Evolutionary conservation across 2,797 vertebrate genomes (phyloP), one percentile per base, ranked within the genome.

Genomic region (Clamator glandarius): DNA sequence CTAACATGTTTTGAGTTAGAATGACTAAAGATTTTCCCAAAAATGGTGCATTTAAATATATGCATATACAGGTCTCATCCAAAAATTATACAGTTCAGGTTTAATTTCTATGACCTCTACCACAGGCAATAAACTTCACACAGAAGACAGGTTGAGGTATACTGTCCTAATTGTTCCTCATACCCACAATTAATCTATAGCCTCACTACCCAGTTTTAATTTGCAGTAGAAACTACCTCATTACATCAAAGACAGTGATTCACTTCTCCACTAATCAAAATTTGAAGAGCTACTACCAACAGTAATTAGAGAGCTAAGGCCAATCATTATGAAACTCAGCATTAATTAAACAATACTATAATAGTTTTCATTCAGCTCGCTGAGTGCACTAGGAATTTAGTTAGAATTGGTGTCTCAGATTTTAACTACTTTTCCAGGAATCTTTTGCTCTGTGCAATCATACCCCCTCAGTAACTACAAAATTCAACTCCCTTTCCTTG

Each of bases 221-320:
- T 90, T 94, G 77, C 2, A 2, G 64, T 67, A 96, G 84, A 93
- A 92, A n/a, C 75, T 87, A 89, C 84, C 78, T 93, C 63, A 67
- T 62, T 72, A 87, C 91, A 94, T 97, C 96, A 97, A 96, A 95
- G 84, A 92, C n/a, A 92, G 76, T 20, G 66, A 78, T 88, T 96
- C 95, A 95, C 92, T 92, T 90, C 79, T 90, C 61, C 89, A 72
- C 79, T 92, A 93, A 95, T 96, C 95, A 96, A 96, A 96, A 96
- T 91, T 84, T 74, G 83, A 96, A 95, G 86, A 95, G 87, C 85
- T 90, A 90, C 96, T 91, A 95, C 93, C 93, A 93, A 42, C 63
- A 94, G 84, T 84, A 97, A 96, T 95, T 94, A 95, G 87, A 92
- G 75, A 83, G 84, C 83, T 87, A 92, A 84, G 85, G 78, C 85